A percentile compares a stretch with the other conserved stretches of the same genome.
Conservation (phyloP, 1,140 invertebrate species). For the Danaus plexippus region DNA sequence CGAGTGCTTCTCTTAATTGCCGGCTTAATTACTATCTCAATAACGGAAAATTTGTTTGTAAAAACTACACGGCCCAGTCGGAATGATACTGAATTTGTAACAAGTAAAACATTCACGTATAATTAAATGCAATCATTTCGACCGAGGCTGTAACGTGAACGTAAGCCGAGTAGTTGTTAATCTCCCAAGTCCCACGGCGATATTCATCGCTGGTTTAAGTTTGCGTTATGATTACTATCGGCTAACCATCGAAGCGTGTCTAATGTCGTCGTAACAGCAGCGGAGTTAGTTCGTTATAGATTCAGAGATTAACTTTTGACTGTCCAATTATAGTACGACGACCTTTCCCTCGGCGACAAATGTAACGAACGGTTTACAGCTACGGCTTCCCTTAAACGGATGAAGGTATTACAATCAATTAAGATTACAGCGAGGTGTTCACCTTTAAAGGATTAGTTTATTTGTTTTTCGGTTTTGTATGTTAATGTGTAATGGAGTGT, state of each 20-base stretch:
- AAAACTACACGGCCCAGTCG: no score
- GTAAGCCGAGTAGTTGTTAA: no score
- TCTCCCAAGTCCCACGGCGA: no score
- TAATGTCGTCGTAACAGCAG: slow-evolving; percentile 43
- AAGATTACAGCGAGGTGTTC: slow-evolving; percentile 21
- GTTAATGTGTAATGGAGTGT: slow-evolving; percentile 5
- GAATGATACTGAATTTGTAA: no score
- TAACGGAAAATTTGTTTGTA: no score
- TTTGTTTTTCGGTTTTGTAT: slow-evolving; percentile 8
- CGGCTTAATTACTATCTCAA: no score
- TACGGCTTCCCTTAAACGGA: slow-evolving; percentile 61
- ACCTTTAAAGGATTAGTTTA: slow-evolving; percentile 6
- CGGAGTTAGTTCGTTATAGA: slow-evolving; percentile 41
- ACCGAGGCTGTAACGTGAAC: no score
- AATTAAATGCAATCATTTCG: no score
- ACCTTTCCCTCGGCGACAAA: slow-evolving; percentile 27
- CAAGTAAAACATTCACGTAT: no score
- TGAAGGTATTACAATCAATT: slow-evolving; percentile 44
- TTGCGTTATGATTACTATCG: slow-evolving; percentile 34
- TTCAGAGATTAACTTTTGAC: slow-evolving; percentile 47
- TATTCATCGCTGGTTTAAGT: slow-evolving; percentile 13
- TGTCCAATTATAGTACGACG: slow-evolving; percentile 27
- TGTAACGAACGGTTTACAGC: slow-evolving; percentile 26
- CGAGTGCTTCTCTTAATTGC: no score
- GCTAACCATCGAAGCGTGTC: slow-evolving; percentile 35